These are phyloP conservation scores for Craterocephalus amniculus DNA, from an alignment of 2,797 vertebrate genomes.

Conservation along the genomic window DNA sequence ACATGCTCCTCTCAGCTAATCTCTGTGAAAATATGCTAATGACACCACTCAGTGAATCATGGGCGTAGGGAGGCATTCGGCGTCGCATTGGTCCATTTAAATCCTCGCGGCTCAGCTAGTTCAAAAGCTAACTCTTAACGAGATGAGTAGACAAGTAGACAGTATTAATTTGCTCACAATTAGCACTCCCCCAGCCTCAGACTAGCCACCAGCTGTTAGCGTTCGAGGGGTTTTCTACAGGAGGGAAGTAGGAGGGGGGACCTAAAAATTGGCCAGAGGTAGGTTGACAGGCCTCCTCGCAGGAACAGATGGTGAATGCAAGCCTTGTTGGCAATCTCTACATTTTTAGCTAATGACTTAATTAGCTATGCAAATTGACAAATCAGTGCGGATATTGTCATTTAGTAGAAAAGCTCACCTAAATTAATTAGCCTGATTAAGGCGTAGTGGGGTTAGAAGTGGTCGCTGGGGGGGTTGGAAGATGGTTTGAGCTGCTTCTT, in stretches of 20 bases:
- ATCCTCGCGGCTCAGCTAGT: constrained; percentile 39
- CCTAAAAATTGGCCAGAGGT: constrained; percentile 84
- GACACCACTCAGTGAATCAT: constrained; percentile 40
- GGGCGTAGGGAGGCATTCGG: constrained; percentile 28
- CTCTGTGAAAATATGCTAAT: constrained; percentile 52
- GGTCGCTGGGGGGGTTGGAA: constrained; percentile 80
- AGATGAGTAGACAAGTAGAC: constrained; percentile 84
- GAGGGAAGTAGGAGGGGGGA: constrained; percentile 15
- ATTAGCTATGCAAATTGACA: constrained; percentile 99
- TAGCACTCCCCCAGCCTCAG: constrained; percentile 82
- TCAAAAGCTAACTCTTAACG: constrained; percentile 80
- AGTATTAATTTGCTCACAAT: constrained; percentile 90
- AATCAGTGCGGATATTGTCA: constrained; percentile 99
- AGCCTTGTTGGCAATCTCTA: constrained; percentile 94
- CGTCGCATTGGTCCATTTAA: constrained; percentile 29
- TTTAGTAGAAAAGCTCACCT: constrained; percentile 97
- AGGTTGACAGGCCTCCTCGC: constrained; percentile 91
- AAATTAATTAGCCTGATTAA: constrained; percentile 99
- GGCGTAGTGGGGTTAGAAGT: constrained; percentile 91
- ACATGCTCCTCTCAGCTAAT: constrained; percentile 31
- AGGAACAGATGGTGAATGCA: constrained; percentile 97
- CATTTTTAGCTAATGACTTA: constrained; percentile 95
- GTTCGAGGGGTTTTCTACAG: constrained; percentile 61
- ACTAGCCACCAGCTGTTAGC: constrained; percentile 91
- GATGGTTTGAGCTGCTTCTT: constrained; percentile 64